Conservation (phyloP, 2,113 vertebrate genomes). For the Progne subis region DNA sequence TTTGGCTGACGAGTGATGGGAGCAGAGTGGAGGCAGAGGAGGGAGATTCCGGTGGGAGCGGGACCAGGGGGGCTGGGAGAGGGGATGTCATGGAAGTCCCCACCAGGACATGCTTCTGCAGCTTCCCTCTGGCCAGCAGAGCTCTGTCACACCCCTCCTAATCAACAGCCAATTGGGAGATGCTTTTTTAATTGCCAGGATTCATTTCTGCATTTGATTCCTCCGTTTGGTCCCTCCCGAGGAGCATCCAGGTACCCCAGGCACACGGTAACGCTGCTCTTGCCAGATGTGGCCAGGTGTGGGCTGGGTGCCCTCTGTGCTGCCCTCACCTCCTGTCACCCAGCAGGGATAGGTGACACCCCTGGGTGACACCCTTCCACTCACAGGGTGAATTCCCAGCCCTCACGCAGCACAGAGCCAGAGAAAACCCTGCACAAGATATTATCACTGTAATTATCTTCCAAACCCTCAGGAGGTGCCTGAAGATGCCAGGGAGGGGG, state of each 20-base stretch:
- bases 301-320: neutral
- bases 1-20: accelerated
- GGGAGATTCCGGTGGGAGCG: accelerated
- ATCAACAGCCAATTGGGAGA: accelerated
- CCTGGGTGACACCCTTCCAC: too few relatives aligned
- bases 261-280: accelerated
- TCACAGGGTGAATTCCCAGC: neutral
- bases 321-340: neutral
- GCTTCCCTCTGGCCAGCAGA: neutral
- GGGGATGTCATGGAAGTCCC: neutral
- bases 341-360: neutral
- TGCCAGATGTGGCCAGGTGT: accelerated
- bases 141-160: neutral
- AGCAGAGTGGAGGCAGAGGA: neutral
- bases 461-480: neutral
- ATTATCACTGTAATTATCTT: neutral
- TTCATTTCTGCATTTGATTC: neutral
- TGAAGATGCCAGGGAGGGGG: neutral
- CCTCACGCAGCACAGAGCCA: neutral
- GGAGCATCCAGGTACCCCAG: accelerated
- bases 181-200: neutral
- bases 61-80: neutral
- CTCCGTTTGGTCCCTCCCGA: accelerated
- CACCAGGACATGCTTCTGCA: neutral
- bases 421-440: neutral